Conservation (phyloP, 2,888 invertebrate genomes). For the Cryptocephalus moraei region DNA sequence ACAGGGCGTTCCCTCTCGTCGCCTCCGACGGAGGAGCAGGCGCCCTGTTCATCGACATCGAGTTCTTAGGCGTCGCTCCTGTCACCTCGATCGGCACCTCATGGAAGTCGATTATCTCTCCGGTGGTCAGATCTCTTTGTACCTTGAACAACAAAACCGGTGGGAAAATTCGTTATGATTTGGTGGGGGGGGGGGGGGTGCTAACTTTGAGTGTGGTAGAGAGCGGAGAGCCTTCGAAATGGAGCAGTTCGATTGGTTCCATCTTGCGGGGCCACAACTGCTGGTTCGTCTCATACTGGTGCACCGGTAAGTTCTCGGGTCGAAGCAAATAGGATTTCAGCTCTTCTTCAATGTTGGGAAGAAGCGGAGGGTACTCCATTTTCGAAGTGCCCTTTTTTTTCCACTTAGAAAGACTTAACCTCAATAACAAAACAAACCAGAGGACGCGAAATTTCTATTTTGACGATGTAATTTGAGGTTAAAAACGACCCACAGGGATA, state of each 20-base stretch:
- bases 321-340: constrained; percentile 56
- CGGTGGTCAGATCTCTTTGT: constrained; percentile 64
- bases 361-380: constrained; percentile 21
- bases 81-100: constrained; percentile 49
- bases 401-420: no score
- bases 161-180: neutral
- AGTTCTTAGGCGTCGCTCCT: constrained; percentile 59
- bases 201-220: constrained; percentile 44
- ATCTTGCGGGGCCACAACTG: constrained; percentile 52
- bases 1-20: constrained; percentile 65
- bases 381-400: no score
- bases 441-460: no score
- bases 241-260: constrained; percentile 42
- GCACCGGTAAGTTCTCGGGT: constrained; percentile 62
- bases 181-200: no score
- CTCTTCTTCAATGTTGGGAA: constrained; percentile 53
- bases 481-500: no score
- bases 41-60: constrained; percentile 68
- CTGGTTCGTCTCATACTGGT: constrained; percentile 58
- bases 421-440: no score
- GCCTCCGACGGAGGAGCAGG: constrained; percentile 62
- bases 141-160: constrained; percentile 38
- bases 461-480: no score
- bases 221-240: constrained; percentile 42
- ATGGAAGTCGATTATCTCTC: constrained; percentile 59